Evolutionary conservation across 2,888 invertebrate genomes (phyloP), one percentile per base, ranked within the genome.

Genomic region (Schrankia costaestrigalis): DNA sequence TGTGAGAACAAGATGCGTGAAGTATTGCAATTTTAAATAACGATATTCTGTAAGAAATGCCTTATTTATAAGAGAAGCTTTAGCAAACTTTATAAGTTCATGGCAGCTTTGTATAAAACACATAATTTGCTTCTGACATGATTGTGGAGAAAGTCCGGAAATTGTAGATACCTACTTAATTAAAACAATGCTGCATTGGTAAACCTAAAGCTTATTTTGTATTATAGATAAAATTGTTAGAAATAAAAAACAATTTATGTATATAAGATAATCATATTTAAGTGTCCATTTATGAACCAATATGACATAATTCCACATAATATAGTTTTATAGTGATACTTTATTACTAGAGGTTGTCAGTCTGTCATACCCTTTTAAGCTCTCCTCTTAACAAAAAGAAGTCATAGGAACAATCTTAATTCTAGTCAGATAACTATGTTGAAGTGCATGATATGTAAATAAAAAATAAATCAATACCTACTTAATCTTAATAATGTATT

Each of bases 31-130:
- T 29, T 23, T 25, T 29, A 36, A 35, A 37, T 38, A 23, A 48
- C n/a, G 17, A 41, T 41, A 41, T 19, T 40, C 31, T 33, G 34
- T 41, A 43, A 54, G 54, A 54, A 54, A 57, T 54, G 54, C 54
- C 54, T 54, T 54, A 54, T 57, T 57, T 54, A 41, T 54, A 57
- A 45, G 54, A 42, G 35, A 54, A 57, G 45, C 40, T 54, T 41
- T 54, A 43, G 54, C 33, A 24, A 35, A 38, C n/a, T n/a, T n/a
- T 24, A 26, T 17, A 27, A 41, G 35, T 44, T 56, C 30, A 35
- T 38, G 29, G 22, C 23, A 27, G 31, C 29, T 46, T 40, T 42
- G n/a, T 45, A 24, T 46, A 38, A 38, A 25, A 21, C 21, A 41
- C 33, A 31, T 17, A 32, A 32, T 29, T 44, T 55, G 34, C 45